Evolutionary conservation across 2,888 invertebrate genomes (phyloP), one percentile per base, ranked within the genome.

Genomic region (Glaucopsyche alexis): DNA sequence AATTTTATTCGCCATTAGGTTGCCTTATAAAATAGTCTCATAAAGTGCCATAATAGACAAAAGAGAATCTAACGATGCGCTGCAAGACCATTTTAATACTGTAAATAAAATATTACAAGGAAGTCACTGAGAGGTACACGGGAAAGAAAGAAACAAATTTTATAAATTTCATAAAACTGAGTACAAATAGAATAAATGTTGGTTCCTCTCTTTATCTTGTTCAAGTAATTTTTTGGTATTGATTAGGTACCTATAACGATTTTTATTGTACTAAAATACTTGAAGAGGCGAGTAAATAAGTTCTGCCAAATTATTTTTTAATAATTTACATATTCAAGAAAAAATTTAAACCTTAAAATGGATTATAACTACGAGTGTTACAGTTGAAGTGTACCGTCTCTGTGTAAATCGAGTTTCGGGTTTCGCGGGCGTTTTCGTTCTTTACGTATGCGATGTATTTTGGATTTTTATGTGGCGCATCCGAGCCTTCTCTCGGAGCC

Each of bases 101-200:
- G 83, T 90, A 88, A 91, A 91, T 91, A 91, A 89, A 88, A 87
- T 89, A 91, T 90, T 85, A 88, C 86, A 85, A 85, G 86, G 87
- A 89, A 90, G 90, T 91, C 91, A 89, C 87, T 84, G 87, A 84
- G 82, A 81, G 81, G 78, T 74, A 78, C 77, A 78, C 76, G 77
- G 80, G 79, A 78, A 76, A 77, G 77, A 76, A 87, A 84, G 80
- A 84, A 83, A 85, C 84, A 81, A 78, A 80, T 81, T 80, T 80
- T 80, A 76, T 74, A 74, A 74, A 77, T 77, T 74, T 19, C 7
- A 3, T 47, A 8, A 19, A 55, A 55, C 19, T 40, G 42, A 42
- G 3, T 29, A 29, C 29, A 29, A 42, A 42, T 2, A 42, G 0
- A 5, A 7, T 42, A 42, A 3, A 47, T 47, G 47, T 47, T 13